Evolutionary conservation across 1,140 invertebrate species (phyloP).

Genomic region (Bombus cullumanus): DNA sequence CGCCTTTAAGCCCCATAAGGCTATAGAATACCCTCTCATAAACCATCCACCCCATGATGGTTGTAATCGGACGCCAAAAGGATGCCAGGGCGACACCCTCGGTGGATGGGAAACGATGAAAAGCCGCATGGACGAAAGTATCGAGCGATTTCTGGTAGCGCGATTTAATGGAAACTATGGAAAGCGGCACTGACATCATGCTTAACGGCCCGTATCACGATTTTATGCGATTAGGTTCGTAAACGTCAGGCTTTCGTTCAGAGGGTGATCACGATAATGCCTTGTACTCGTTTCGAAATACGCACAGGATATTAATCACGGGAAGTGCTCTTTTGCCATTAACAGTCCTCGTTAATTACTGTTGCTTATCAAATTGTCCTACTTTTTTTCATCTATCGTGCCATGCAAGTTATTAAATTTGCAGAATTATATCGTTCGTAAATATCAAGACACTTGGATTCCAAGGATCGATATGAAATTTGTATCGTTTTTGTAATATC

Average conservation of each 20-base stretch:
- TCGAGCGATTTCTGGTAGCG: slow-evolving; percentile 36
- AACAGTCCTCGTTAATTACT: background rate
- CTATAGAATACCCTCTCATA: background rate
- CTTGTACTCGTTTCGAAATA: background rate
- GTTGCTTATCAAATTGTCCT: background rate
- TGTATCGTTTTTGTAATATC: too few species aligned
- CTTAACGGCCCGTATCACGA: slow-evolving; percentile 8
- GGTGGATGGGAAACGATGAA: background rate
- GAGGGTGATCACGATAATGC: slow-evolving; percentile 13
- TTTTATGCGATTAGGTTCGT: slow-evolving; percentile 44
- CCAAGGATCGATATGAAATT: too few species aligned
- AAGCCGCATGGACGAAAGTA: slow-evolving; percentile 25
- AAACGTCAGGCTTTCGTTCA: slow-evolving; percentile 13
- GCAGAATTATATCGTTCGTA: too few species aligned
- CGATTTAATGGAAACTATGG: background rate
- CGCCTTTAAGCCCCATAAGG: slow-evolving; percentile 10
- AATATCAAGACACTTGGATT: too few species aligned
- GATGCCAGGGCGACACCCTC: slow-evolving; percentile 19
- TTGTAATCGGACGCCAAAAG: slow-evolving; percentile 44
- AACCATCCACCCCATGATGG: slow-evolving; percentile 1
- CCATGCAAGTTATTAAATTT: too few species aligned
- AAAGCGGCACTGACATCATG: background rate
- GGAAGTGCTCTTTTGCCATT: background rate
- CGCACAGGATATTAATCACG: background rate
- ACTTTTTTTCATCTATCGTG: background rate